phyloP scores from a whole-genome alignment of 2,113 vertebrate species.

The Passer montanus region DNA sequence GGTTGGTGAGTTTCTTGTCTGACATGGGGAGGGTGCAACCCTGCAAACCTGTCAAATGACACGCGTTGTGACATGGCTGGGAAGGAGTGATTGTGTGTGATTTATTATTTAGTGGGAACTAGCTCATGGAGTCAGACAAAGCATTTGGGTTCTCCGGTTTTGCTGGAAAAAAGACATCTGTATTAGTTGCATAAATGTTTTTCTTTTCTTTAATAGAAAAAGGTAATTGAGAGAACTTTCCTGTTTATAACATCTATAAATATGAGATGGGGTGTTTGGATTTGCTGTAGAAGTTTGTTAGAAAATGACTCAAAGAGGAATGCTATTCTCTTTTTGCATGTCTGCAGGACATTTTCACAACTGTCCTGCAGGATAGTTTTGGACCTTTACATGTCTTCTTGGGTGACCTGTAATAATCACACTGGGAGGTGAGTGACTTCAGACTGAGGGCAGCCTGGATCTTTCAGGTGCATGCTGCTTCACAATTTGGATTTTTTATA shows the following conservation, averaged over 20 bases:
- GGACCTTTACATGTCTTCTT: not conserved
- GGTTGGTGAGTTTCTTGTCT: not conserved
- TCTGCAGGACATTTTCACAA: not conserved
- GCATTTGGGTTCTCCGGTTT: not conserved
- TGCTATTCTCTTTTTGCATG: not conserved
- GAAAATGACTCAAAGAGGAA: not conserved
- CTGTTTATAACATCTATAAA: conserved; percentile 66
- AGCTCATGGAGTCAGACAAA: not conserved
- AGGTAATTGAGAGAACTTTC: conserved; percentile 32
- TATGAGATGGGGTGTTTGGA: conserved; percentile 46
- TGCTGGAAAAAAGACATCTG: conserved; percentile 33
- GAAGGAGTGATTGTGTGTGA: not conserved
- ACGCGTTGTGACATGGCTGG: accelerated
- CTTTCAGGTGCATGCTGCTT: not conserved
- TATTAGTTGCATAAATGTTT: conserved; percentile 47
- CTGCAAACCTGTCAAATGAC: not conserved
- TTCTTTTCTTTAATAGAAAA: conserved; percentile 29
- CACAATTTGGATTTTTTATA: not conserved
- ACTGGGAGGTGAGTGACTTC: not conserved
- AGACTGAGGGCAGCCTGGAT: not conserved
- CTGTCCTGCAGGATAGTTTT: not conserved
- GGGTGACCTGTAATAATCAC: not conserved
- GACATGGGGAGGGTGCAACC: not conserved
- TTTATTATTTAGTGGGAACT: not conserved
- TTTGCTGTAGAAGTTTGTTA: not conserved